Base-by-base conservation (phyloP, 2,113 vertebrate species). In the Phrynosoma blainvillii region DNA sequence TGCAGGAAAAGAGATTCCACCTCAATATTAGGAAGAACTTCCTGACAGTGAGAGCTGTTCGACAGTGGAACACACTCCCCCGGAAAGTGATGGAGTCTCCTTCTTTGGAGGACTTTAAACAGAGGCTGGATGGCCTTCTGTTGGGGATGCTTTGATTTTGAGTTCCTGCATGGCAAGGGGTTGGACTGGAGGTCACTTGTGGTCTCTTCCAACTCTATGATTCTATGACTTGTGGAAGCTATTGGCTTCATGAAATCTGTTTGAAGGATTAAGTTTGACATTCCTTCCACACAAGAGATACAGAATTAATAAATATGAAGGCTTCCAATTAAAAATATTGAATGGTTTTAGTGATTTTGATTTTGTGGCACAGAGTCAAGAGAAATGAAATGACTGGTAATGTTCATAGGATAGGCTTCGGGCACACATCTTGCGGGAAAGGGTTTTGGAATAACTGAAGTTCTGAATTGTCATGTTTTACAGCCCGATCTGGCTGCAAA, bases 401-500 rank as follows among this genome's bases (percentile, higher is more conserved):
- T 77, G 42, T 42, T 27, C 32, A 13, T 59, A 12, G 16, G 13
- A 2, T 20, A 4, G 25, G 30, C 68, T 11, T 71, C 1, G 47
- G 23, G 32, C 8, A 0, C 13, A 21, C 25, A 71, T 0, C 25
- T 66, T 21, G 56, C 2, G 30, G 11, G 4, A 6, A 1, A 0
- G 7, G 18, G 27, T 65, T 36, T 5, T 74, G 0, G 0, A 62
- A 13, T 52, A 77, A 79, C 36, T 1, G 0, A 82, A 25, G 36
- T 59, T 77, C 62, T 71, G 52, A 36, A 30, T 76, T 88, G 0
- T 74, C 1, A 65, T 21, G n/a, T 62, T 54, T 88, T 59, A 2
- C 91, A 99, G 99, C 99, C 98, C 0, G 99, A 99, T 68, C 96
- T 99, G 1, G 98, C 99, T 25, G 97, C 98, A 5, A 98, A 99